Percentiles rank a stretch among this genome's conserved stretches.
phyloP scores from a whole-genome alignment of 2,797 vertebrate genomes.

The Ctenosaura bakeri region DNA sequence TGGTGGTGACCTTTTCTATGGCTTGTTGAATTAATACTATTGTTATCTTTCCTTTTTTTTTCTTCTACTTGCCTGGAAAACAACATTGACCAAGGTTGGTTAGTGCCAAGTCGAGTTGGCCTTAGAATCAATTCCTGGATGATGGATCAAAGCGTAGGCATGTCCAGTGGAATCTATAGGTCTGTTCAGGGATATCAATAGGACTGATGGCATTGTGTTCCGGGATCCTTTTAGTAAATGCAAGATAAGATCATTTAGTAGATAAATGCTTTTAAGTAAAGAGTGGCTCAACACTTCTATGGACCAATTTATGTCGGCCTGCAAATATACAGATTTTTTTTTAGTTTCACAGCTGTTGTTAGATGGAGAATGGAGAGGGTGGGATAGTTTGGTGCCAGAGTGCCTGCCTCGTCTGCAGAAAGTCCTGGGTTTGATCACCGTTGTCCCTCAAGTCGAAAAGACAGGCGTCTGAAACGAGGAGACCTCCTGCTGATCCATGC shows the following conservation, averaged over 20 bases:
- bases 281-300: neutral
- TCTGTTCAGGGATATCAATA: no score
- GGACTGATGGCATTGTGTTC: neutral
- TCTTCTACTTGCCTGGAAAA: no score
- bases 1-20: neutral
- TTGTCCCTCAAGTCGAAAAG: neutral
- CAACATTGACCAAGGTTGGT: no score
- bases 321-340: neutral
- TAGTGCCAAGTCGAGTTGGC: no score
- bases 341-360: neutral
- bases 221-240: neutral
- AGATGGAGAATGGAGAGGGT: neutral
- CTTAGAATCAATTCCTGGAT: no score
- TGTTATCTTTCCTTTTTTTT: neutral
- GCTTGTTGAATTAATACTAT: neutral
- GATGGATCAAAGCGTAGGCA: no score
- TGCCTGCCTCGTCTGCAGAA: neutral
- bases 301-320: neutral
- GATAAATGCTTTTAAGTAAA: neutral
- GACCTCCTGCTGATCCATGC: neutral
- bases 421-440: neutral
- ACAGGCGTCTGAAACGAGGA: neutral
- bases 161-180: no score
- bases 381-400: no score
- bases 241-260: no score